These are phyloP conservation scores for Bradypodion ventrale DNA, from an alignment of 2,797 vertebrate species.

Conservation along the genomic window DNA sequence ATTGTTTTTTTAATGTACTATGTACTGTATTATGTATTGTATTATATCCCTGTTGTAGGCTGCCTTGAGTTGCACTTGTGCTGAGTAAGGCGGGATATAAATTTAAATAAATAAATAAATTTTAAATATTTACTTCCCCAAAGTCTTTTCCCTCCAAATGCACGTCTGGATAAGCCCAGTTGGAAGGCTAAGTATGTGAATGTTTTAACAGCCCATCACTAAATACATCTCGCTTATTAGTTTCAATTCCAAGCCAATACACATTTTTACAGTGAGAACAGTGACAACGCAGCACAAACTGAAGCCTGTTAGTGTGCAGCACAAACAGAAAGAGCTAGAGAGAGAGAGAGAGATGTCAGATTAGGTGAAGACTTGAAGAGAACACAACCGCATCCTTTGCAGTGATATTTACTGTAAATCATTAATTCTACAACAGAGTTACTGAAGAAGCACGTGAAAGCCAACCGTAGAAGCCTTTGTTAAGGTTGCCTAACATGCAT, in stretches of 20 bases:
- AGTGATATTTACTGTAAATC: slow-evolving; percentile 5
- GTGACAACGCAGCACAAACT: slow-evolving; percentile 62
- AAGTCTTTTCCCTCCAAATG: no score
- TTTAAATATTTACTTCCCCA: no score
- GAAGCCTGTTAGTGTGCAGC: slow-evolving; percentile 74
- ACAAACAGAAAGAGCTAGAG: slow-evolving; percentile 46
- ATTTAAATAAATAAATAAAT: no score
- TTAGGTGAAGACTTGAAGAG: slow-evolving; percentile 57
- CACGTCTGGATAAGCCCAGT: neutral
- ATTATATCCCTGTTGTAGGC: no score
- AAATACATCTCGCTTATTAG: slow-evolving; percentile 57
- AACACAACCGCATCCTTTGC: slow-evolving; percentile 38
- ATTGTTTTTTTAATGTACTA: no score
- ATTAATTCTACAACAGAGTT: slow-evolving; percentile 56
- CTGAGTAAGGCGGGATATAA: no score
- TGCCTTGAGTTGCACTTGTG: no score
- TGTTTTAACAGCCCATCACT: slow-evolving; percentile 69
- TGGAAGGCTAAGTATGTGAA: neutral
- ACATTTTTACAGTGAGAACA: slow-evolving; percentile 52
- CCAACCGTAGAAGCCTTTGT: slow-evolving; percentile 68
- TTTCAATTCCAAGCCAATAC: slow-evolving; percentile 49
- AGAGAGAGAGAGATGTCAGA: slow-evolving; percentile 50
- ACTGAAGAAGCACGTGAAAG: slow-evolving; percentile 65
- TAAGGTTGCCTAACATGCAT: slow-evolving; percentile 79
- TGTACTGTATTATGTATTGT: no score